Conservation (phyloP, 2,113 vertebrate genomes). For the Ptychochromis oligacanthus region DNA sequence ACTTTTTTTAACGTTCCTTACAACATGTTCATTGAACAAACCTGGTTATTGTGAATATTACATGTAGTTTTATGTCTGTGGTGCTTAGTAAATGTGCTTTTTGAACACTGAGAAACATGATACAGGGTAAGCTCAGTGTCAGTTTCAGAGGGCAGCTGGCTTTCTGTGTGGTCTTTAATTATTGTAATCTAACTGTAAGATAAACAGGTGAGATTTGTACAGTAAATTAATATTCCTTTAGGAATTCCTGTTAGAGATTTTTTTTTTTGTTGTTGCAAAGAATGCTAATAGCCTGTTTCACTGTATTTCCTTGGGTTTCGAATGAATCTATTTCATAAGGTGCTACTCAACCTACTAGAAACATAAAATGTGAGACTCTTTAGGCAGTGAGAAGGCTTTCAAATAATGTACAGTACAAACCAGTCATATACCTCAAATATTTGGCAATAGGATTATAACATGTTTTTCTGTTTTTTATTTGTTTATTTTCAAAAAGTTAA, state of each 20-base stretch:
- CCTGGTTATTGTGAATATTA: constrained; percentile 70
- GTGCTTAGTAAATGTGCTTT: constrained; percentile 74
- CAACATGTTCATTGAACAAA: constrained; percentile 65
- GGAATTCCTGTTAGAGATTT: constrained; percentile 89
- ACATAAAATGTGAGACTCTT: constrained; percentile 91
- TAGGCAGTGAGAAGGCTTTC: constrained; percentile 83
- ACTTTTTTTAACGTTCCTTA: constrained; percentile 65
- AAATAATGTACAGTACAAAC: constrained; percentile 89
- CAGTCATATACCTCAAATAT: constrained; percentile 99
- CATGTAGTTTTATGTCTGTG: constrained; percentile 72
- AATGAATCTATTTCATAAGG: constrained; percentile 90
- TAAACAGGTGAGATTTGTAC: constrained; percentile 90
- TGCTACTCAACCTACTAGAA: constrained; percentile 94
- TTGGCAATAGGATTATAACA: constrained; percentile 92
- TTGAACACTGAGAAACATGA: constrained; percentile 80
- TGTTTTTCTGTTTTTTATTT: constrained; percentile 81
- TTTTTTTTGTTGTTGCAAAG: constrained; percentile 96
- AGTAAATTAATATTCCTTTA: constrained; percentile 93
- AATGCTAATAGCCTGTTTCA: constrained; percentile 72
- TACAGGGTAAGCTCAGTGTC: constrained; percentile 88
- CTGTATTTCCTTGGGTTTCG: constrained; percentile 86
- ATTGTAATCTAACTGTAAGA: constrained; percentile 88
- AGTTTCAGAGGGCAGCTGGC: constrained; percentile 91
- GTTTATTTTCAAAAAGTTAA: constrained; percentile 78
- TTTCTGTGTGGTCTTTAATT: constrained; percentile 92